These are phyloP conservation scores for Chaitophorus viminalis DNA, from an alignment of 2,888 invertebrate genomes.

Conservation along the genomic window DNA sequence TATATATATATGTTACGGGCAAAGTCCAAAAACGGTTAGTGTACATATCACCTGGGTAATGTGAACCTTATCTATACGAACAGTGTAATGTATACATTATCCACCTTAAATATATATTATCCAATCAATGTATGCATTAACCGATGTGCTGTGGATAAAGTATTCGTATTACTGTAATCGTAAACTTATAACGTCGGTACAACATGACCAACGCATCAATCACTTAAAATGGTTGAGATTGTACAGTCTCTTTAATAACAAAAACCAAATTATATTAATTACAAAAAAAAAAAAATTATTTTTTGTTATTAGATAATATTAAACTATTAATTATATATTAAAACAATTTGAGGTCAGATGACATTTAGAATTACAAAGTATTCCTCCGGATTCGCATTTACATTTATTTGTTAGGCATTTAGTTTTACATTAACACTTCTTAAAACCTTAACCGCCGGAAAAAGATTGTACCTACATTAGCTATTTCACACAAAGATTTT, in stretches of 20 bases:
- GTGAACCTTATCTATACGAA: slow-evolving; percentile 7
- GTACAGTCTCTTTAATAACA: neutral
- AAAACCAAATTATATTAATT: too few species aligned
- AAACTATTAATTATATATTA: slow-evolving; percentile 16
- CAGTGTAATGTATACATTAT: too few species aligned
- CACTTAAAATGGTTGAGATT: slow-evolving; percentile 9
- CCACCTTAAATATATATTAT: slow-evolving; percentile 17
- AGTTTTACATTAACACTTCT: slow-evolving; percentile 4
- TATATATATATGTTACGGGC: neutral
- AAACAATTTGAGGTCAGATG: slow-evolving; percentile 2
- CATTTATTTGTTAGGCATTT: slow-evolving; percentile 18
- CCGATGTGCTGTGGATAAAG: too few species aligned
- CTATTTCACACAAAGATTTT: slow-evolving; percentile 26
- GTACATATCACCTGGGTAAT: slow-evolving; percentile 27
- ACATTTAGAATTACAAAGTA: slow-evolving; percentile 28
- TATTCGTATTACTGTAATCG: slow-evolving; percentile 13
- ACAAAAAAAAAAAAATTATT: slow-evolving; percentile 7
- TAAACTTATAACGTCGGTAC: slow-evolving; percentile 17
- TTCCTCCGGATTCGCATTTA: neutral
- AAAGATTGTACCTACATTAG: slow-evolving; percentile 19
- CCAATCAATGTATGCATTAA: slow-evolving; percentile 18
- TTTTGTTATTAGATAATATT: slow-evolving; percentile 17
- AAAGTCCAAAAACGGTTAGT: neutral
- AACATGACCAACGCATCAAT: slow-evolving; percentile 22
- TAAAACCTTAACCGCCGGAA: neutral